A percentile compares a stretch with the other conserved stretches of the same genome.
Conservation (phyloP, 1,140 invertebrate species). For the Ceratosolen solmsi region DNA sequence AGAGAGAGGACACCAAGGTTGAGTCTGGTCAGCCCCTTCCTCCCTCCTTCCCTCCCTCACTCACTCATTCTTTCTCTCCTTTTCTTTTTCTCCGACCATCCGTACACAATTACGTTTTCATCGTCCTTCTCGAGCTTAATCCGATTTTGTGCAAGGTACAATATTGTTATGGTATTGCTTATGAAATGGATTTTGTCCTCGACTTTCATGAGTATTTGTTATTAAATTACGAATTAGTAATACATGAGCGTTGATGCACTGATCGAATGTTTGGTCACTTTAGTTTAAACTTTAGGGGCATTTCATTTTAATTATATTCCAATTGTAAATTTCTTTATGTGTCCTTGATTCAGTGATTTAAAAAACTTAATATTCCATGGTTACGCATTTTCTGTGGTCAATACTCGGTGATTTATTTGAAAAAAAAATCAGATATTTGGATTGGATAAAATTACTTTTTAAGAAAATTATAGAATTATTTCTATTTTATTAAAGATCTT, state of each 20-base stretch:
- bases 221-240: no score
- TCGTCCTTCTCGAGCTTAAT: background rate
- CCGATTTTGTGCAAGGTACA: background rate
- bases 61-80: background rate
- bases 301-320: background rate
- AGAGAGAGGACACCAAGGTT: constrained; percentile 56
- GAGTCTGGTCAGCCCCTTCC: constrained; percentile 53
- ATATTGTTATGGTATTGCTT: background rate
- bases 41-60: background rate
- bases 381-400: no score
- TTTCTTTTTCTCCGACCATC: background rate
- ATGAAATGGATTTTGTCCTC: background rate
- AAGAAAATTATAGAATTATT: background rate
- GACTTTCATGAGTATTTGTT: background rate
- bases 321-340: background rate
- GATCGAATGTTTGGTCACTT: background rate
- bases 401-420: no score
- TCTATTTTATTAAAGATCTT: no score
- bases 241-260: no score
- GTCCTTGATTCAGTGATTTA: background rate
- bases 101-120: background rate
- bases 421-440: background rate
- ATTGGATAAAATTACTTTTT: no score
- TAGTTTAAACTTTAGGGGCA: background rate
- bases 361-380: background rate